A percentile compares a stretch with the other conserved stretches of the same genome.
Conservation (phyloP, 2,113 vertebrate species). For the Penelope pileata region DNA sequence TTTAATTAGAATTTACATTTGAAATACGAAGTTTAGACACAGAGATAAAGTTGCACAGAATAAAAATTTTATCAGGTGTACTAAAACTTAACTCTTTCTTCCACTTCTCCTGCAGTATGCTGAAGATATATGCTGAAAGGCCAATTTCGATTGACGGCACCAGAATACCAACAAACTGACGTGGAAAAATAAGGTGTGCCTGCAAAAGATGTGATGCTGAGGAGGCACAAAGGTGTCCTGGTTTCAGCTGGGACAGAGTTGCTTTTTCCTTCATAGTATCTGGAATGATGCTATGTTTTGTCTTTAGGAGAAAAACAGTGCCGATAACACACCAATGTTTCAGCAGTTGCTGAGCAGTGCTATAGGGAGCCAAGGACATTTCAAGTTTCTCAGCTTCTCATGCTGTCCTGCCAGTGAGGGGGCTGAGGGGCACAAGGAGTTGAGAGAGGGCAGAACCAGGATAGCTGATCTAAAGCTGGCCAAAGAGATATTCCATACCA, state of each 20-base stretch:
- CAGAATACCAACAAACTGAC: background rate
- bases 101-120: background rate
- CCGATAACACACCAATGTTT: background rate
- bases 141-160: background rate
- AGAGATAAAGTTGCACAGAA: background rate
- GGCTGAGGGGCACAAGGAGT: background rate
- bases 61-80: background rate
- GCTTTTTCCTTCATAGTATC: background rate
- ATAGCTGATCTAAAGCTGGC: background rate
- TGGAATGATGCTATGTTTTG: background rate
- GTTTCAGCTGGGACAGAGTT: background rate
- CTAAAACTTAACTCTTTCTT: background rate
- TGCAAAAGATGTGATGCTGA: background rate
- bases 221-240: background rate
- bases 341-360: background rate
- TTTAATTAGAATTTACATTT: background rate
- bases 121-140: background rate
- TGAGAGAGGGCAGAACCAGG: background rate
- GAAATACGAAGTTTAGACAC: background rate
- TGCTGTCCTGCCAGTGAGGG: background rate
- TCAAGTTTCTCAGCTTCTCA: background rate
- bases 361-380: background rate
- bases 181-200: background rate
- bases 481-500: background rate
- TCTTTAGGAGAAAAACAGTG: background rate